phyloP scores from a whole-genome alignment of 2,888 invertebrate species.

The Pseudanteris insignis region DNA sequence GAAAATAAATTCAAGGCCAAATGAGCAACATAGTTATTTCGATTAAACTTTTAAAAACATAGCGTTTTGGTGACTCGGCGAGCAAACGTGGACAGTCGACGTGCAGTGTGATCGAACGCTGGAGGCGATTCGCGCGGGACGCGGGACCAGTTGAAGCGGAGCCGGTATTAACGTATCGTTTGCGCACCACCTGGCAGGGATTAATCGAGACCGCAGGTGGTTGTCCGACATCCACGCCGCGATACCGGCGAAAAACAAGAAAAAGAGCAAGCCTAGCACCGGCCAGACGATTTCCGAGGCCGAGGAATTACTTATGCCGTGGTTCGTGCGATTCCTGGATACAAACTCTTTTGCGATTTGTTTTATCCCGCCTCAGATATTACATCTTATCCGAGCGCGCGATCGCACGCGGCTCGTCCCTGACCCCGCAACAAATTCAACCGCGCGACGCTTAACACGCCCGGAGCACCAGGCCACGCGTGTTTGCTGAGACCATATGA shows the following conservation, averaged over 20 bases:
- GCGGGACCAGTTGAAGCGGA: conserved; percentile 23
- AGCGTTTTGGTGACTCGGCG: too few species aligned
- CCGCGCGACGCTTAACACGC: too few species aligned
- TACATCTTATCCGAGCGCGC: conserved; percentile 35
- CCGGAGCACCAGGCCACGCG: background rate
- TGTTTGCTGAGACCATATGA: too few species aligned
- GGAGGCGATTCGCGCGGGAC: conserved; percentile 19
- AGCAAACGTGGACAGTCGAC: background rate
- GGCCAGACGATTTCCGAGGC: conserved; percentile 21
- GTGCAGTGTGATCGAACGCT: conserved; percentile 5
- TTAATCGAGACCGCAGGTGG: conserved; percentile 45
- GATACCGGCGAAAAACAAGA: conserved; percentile 19
- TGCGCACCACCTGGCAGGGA: conserved; percentile 38
- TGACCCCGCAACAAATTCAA: too few species aligned
- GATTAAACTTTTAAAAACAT: too few species aligned
- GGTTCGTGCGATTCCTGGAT: conserved; percentile 33
- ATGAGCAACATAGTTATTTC: background rate
- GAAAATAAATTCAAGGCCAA: too few species aligned
- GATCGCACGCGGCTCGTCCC: too few species aligned
- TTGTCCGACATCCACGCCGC: conserved; percentile 14
- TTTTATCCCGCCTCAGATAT: conserved; percentile 31
- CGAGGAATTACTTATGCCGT: conserved; percentile 21
- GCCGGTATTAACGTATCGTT: conserved; percentile 34
- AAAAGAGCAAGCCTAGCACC: conserved; percentile 10
- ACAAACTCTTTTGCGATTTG: conserved; percentile 19